Base-by-base conservation (phyloP, 2,888 invertebrate species). In the Microctonus brassicae region DNA sequence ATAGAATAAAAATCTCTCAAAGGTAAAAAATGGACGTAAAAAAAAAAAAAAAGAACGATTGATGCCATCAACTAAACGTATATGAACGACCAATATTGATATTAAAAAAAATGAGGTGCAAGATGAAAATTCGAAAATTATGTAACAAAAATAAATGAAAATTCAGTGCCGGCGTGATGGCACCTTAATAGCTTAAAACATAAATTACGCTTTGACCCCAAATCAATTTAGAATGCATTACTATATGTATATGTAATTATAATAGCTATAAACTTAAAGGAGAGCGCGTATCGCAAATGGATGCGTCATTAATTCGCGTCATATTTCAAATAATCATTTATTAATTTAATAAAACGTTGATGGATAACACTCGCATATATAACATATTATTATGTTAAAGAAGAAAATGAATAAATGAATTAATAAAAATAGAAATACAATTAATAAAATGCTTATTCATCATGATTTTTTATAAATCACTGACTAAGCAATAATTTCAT, bases 21-120 rank as follows among this genome's bases (percentile, higher is more conserved):
- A 34, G 26, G 65, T 64, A 10, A 34, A 53, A n/a, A n/a, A 72
- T 22, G 47, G 61, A 68, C 65, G 17, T 34, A 68, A 72, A 34
- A 34, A 22, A 26, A 62, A 22, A 58, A 53, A 72, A 26, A 62
- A 22, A 58, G 39, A 72, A 34, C 39, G 39, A n/a, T 39, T 39
- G 39, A 39, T 39, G 39, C n/a, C 13, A 39, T 39, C n/a, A 39
- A 39, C n/a, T 13, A 39, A n/a, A n/a, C n/a, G n/a, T n/a, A n/a
- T n/a, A n/a, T n/a, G n/a, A 39, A 39, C 39, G 39, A 39, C 39
- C 39, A 39, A 39, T 39, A 39, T 39, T 39, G n/a, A 39, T 39
- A 39, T 39, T 39, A 39, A 39, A 39, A 39, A 39, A n/a, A n/a
- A n/a, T n/a, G n/a, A n/a, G n/a, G n/a, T n/a, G n/a, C n/a, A n/a